phyloP scores from a whole-genome alignment of 1,140 invertebrate species.

The Nomia melanderi region DNA sequence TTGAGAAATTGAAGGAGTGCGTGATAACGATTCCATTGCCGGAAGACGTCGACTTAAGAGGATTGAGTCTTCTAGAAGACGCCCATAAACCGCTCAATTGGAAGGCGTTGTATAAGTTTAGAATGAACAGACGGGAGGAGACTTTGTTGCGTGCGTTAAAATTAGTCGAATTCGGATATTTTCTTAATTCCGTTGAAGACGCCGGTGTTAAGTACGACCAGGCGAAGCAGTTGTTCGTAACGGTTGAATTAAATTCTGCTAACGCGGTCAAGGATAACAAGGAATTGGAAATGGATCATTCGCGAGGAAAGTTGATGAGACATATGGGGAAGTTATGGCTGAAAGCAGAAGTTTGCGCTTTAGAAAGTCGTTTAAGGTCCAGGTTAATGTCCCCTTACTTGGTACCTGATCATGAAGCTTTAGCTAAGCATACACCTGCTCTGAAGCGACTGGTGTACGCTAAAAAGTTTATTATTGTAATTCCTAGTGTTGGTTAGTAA shows the following conservation, averaged over 20 bases:
- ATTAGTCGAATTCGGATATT: slow-evolving; percentile 88
- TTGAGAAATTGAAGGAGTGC: slow-evolving; percentile 71
- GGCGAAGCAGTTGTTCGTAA: slow-evolving; percentile 79
- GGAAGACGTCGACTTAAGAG: slow-evolving; percentile 87
- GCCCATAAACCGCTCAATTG: slow-evolving; percentile 86
- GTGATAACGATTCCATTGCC: slow-evolving; percentile 84
- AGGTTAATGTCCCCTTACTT: slow-evolving; percentile 86
- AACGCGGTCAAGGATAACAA: slow-evolving; percentile 39
- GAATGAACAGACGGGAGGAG: slow-evolving; percentile 84
- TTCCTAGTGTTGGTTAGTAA: slow-evolving; percentile 88
- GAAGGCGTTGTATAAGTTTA: slow-evolving; percentile 82
- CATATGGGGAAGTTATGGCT: slow-evolving; percentile 89
- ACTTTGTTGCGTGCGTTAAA: slow-evolving; percentile 85
- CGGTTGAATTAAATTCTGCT: slow-evolving; percentile 55
- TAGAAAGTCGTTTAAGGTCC: slow-evolving; percentile 82
- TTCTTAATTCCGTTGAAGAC: slow-evolving; percentile 84
- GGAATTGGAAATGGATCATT: slow-evolving; percentile 63
- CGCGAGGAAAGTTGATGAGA: slow-evolving; percentile 83
- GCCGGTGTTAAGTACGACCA: slow-evolving; percentile 83
- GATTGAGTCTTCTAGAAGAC: slow-evolving; percentile 85
- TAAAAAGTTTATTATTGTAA: slow-evolving; percentile 89
- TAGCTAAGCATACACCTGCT: slow-evolving; percentile 86
- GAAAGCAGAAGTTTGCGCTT: slow-evolving; percentile 86
- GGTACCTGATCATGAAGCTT: slow-evolving; percentile 87
- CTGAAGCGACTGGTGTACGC: slow-evolving; percentile 90